Conservation (phyloP, 2,888 invertebrate genomes). For the Sinohyriopsis cumingii region DNA sequence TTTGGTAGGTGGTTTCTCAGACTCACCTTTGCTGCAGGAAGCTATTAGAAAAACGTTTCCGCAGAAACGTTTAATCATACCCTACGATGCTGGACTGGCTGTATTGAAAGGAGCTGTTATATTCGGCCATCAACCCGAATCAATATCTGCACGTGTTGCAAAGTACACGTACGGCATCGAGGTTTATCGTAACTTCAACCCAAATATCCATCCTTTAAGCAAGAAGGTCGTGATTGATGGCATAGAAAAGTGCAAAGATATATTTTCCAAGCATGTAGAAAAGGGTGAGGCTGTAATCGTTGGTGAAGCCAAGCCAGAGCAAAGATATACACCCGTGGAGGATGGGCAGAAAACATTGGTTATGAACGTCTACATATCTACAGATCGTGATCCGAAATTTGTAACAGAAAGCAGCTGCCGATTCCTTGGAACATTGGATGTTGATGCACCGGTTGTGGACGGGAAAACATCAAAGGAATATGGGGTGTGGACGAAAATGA, state of each 20-base stretch:
- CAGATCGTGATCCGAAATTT: slow-evolving; percentile 5
- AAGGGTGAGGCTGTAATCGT: slow-evolving; percentile 20
- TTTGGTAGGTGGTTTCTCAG: slow-evolving; percentile 28
- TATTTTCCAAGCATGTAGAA: slow-evolving; percentile 26
- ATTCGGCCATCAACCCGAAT: slow-evolving; percentile 12
- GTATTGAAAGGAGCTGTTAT: slow-evolving; percentile 22
- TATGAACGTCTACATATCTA: slow-evolving; percentile 21
- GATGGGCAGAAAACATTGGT: slow-evolving; percentile 15
- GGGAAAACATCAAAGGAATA: slow-evolving; percentile 3
- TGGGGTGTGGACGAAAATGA: slow-evolving; percentile 10
- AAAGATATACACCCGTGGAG: slow-evolving; percentile 12
- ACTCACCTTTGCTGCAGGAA: slow-evolving; percentile 16
- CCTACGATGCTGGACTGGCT: slow-evolving; percentile 19
- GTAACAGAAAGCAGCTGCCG: slow-evolving; percentile 7
- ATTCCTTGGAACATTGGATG: slow-evolving; percentile 12
- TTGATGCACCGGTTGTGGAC: slow-evolving; percentile 2
- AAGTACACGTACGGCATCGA: slow-evolving; percentile 16
- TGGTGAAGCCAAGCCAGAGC: slow-evolving; percentile 19
- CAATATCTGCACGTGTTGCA: slow-evolving; percentile 9
- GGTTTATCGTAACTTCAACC: slow-evolving; percentile 6
- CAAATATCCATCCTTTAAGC: slow-evolving; percentile 11
- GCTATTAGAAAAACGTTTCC: slow-evolving; percentile 9
- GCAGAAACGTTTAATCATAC: slow-evolving; percentile 15
- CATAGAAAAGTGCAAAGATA: slow-evolving; percentile 15
- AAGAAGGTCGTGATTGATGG: slow-evolving; percentile 20